phyloP scores from a whole-genome alignment of 1,140 invertebrate species.

The Grapholita molesta region DNA sequence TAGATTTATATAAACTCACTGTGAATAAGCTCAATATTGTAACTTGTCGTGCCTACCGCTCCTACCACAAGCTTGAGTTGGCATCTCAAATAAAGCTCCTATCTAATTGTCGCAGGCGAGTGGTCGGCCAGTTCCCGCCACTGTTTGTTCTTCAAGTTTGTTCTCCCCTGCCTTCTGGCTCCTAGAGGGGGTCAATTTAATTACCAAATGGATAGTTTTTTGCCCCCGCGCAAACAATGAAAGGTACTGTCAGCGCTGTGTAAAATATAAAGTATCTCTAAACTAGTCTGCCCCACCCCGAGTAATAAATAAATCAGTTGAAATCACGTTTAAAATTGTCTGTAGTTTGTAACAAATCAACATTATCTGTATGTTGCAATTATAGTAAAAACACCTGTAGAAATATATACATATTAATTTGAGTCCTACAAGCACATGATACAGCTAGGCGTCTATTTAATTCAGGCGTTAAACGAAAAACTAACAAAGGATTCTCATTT shows the following conservation, averaged over 20 bases:
- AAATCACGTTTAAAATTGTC: too few relatives aligned
- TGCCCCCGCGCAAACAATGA: slow-evolving; percentile 20
- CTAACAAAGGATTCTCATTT: neutral
- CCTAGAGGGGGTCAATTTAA: slow-evolving; percentile 58
- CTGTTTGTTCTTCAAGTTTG: slow-evolving; percentile 56
- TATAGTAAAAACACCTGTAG: too few relatives aligned
- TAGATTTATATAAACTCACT: neutral
- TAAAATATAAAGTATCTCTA: neutral
- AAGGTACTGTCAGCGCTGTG: neutral
- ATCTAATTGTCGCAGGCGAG: neutral
- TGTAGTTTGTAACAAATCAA: too few relatives aligned
- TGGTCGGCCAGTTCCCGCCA: neutral
- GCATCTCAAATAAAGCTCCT: neutral
- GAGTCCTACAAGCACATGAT: too few relatives aligned
- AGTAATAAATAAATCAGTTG: too few relatives aligned
- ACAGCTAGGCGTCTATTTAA: too few relatives aligned
- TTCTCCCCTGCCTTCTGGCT: slow-evolving; percentile 21
- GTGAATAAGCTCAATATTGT: neutral
- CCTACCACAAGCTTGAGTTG: neutral
- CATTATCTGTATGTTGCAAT: too few relatives aligned
- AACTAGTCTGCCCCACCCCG: slow-evolving; percentile 36
- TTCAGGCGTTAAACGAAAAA: slow-evolving; percentile 30
- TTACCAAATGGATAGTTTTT: slow-evolving; percentile 68
- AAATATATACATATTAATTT: too few relatives aligned
- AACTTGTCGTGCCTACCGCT: neutral